phyloP scores from a whole-genome alignment of 2,888 invertebrate genomes.

The Petrophora chlorosata region DNA sequence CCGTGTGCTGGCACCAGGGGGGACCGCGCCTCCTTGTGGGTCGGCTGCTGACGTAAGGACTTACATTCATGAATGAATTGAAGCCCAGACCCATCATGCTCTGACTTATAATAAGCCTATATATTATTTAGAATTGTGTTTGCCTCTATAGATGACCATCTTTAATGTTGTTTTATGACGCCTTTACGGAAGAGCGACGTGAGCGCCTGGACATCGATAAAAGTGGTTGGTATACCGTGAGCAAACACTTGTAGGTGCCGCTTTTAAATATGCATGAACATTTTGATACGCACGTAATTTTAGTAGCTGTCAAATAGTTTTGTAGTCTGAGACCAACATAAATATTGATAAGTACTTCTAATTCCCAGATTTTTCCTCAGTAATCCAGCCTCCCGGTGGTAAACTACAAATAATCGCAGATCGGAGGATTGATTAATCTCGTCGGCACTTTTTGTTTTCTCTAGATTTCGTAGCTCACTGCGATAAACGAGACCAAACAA shows the following conservation, averaged over 20 bases:
- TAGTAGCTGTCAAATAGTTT: too few relatives aligned
- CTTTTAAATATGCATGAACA: neutral
- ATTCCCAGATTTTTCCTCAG: neutral
- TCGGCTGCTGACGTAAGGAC: slow-evolving; percentile 71
- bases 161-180: slow-evolving; percentile 2
- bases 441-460: slow-evolving; percentile 21
- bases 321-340: too few relatives aligned
- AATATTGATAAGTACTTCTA: neutral
- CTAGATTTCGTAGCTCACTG: slow-evolving; percentile 12
- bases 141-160: slow-evolving; percentile 22
- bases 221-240: neutral
- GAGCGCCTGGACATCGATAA: slow-evolving; percentile 3
- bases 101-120: slow-evolving; percentile 40
- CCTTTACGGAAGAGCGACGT: neutral
- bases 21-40: slow-evolving; percentile 63
- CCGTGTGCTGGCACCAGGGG: slow-evolving; percentile 48
- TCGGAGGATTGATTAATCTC: slow-evolving; percentile 21
- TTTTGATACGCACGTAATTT: neutral
- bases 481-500: neutral
- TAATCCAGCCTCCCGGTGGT: slow-evolving; percentile 5
- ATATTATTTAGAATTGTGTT: neutral
- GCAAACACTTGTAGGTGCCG: neutral
- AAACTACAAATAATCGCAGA: slow-evolving; percentile 29
- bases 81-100: slow-evolving; percentile 55
- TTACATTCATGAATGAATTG: slow-evolving; percentile 77